These are phyloP conservation scores for Peromyscus leucopus DNA, from an alignment of 2,113 vertebrate genomes.

Conservation along the genomic window DNA sequence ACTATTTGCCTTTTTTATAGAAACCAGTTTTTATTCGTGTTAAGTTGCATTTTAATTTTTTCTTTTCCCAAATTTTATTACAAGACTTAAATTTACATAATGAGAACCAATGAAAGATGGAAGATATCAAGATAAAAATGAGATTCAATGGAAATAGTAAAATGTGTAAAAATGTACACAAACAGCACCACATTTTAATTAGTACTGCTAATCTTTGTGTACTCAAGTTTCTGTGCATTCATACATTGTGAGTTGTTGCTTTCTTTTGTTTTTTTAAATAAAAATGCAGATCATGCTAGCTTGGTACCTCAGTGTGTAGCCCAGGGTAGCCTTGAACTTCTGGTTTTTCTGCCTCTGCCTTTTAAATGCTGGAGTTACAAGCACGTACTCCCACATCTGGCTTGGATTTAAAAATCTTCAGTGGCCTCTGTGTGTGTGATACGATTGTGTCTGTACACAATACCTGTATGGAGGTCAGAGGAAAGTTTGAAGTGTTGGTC, in stretches of 20 bases:
- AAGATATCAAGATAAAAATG: neutral
- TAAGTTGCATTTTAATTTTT: neutral
- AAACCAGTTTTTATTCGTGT: neutral
- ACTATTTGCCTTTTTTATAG: neutral
- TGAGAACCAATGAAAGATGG: neutral
- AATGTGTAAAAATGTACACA: neutral
- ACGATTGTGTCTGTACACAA: neutral
- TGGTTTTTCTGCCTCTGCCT: neutral
- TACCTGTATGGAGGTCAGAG: neutral
- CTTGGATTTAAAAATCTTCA: neutral
- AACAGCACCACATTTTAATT: neutral
- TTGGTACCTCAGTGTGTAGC: neutral
- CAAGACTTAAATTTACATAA: neutral
- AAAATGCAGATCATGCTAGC: neutral
- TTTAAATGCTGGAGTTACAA: neutral
- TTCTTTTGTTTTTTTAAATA: neutral
- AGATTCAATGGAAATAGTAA: neutral
- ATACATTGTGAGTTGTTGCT: neutral
- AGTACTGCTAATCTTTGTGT: neutral
- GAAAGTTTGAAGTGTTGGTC: neutral
- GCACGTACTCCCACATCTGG: neutral
- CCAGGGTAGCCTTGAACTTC: neutral
- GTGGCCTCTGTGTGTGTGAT: neutral
- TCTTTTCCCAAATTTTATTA: neutral
- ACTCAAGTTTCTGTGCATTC: neutral